phyloP scores from a whole-genome alignment of 2,113 vertebrate genomes.

The Addax nasomaculatus region DNA sequence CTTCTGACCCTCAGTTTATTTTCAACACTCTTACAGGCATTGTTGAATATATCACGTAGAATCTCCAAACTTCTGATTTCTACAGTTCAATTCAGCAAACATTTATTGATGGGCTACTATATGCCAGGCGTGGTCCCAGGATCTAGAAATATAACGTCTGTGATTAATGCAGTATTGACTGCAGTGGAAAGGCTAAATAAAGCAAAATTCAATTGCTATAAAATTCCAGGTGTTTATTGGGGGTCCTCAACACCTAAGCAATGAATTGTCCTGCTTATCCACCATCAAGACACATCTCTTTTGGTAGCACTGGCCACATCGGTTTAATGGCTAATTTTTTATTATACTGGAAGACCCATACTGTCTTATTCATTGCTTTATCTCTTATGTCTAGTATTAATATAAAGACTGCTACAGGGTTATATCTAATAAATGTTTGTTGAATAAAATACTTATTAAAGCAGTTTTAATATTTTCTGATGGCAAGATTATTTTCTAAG shows the following conservation, averaged over 20 bases:
- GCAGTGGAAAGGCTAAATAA: background rate
- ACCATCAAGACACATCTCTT: background rate
- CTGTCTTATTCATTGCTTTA: background rate
- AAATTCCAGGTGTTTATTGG: background rate
- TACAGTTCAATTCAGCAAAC: background rate
- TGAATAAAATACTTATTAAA: constrained; percentile 22
- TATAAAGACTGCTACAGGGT: background rate
- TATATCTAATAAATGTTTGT: background rate
- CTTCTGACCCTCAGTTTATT: background rate
- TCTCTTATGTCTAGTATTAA: background rate
- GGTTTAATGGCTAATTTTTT: background rate
- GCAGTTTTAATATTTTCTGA: background rate
- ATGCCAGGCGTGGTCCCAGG: background rate
- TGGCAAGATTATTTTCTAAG: background rate
- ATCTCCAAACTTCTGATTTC: background rate
- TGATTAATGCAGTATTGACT: background rate
- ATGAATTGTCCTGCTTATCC: background rate
- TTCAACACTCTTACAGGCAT: background rate
- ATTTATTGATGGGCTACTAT: background rate
- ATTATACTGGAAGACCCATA: background rate
- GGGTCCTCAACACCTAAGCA: background rate
- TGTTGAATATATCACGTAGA: background rate
- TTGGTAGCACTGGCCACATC: background rate
- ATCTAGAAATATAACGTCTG: background rate
- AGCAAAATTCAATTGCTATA: background rate